A percentile compares a stretch with the other conserved stretches of the same genome.
Conservation (phyloP, 2,797 vertebrate species). For the Heterohyrax brucei region DNA sequence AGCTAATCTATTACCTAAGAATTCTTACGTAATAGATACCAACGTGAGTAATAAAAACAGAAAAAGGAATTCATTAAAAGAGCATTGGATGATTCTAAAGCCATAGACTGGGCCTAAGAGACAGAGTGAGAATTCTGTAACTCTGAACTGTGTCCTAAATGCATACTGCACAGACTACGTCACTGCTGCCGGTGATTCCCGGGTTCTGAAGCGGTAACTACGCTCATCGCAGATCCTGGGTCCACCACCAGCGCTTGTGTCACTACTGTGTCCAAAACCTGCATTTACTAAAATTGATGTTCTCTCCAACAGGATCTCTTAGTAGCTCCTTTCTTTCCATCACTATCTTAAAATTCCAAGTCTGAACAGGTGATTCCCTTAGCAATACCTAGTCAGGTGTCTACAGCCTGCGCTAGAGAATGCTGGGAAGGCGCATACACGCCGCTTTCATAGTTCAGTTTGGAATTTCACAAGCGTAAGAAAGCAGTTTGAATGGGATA, state of each 20-base stretch:
- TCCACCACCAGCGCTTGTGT: fast-evolving
- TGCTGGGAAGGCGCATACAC: not conserved
- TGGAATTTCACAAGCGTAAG: not conserved
- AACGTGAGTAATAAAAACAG: not conserved
- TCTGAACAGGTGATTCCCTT: not conserved
- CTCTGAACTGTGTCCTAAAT: not conserved
- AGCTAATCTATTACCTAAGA: not conserved
- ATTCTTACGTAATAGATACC: not conserved
- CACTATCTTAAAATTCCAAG: not conserved
- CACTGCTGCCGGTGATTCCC: not conserved
- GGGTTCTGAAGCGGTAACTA: not conserved
- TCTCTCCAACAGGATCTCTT: fast-evolving
- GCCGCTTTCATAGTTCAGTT: not conserved
- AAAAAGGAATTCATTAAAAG: not conserved
- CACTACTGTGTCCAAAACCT: not conserved
- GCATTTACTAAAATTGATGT: not conserved
- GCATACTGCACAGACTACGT: not conserved
- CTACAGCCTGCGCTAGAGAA: not conserved
- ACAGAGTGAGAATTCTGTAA: not conserved
- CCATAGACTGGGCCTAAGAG: not conserved
- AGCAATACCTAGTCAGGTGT: not conserved
- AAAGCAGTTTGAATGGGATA: not conserved
- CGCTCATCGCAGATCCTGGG: not conserved
- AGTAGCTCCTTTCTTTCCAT: not conserved
- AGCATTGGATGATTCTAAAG: not conserved